Base-by-base conservation (phyloP, 1,140 invertebrate genomes). In the Zaprionus lachaisei region DNA sequence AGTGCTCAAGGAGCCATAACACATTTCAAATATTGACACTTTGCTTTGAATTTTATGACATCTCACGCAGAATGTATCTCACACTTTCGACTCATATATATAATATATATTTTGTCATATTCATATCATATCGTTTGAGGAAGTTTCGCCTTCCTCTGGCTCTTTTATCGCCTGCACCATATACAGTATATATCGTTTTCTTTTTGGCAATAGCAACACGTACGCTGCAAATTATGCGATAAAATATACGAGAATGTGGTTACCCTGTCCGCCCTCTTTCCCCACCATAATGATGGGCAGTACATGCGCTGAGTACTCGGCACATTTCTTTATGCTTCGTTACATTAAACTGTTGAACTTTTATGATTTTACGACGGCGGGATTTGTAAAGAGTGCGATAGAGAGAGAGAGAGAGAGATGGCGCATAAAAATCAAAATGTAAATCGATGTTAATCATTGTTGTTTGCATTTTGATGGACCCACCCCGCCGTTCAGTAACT, bases 181-280 rank as follows among this genome's bases (percentile, higher is more conserved):
- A 67, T 28, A 56, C 58, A 34, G 20, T 55, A 26, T 31, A 34
- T 47, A 62, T n/a, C 6, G n/a, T 54, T 38, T 31, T 55, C 58
- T 62, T 77, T 64, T 78, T 69, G 65, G 65, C 68, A 73, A 74
- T 68, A 56, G 63, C 69, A 79, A 80, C 75, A 80, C 79, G 79
- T 80, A 78, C 61, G 44, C 56, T 66, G 71, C 85, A 89, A 89
- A 89, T 89, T 90, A 81, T 89, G 75, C 85, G 75, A 89, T 89
- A 90, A 89, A 90, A 85, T 72, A 78, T 73, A 68, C 66, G 74
- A 79, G 67, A 72, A 76, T 72, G 12, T 58, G 57, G 17, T 9
- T n/a, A 7, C 24, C 26, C 26, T 31, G 5, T 1, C 24, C 15
- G 5, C 41, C 56, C 20, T 17, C 57, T 49, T 47, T 26, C 22